These are phyloP conservation scores for Lacerta bilineata DNA, from an alignment of 2,797 vertebrate genomes.

Conservation along the genomic window DNA sequence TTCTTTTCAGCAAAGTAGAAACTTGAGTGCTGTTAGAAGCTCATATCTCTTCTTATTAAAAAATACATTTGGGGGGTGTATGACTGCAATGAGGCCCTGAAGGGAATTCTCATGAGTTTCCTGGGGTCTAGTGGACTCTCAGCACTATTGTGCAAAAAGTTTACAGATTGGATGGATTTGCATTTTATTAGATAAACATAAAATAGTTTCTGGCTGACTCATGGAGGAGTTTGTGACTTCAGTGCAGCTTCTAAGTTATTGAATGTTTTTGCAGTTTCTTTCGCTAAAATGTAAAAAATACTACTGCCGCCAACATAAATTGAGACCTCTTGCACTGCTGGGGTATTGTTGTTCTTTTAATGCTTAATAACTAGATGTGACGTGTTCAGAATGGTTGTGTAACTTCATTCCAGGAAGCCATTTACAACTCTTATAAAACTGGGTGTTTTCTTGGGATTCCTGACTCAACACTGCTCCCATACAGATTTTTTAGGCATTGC, in stretches of 20 bases:
- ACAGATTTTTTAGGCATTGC: constrained; percentile 18
- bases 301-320: background rate
- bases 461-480: constrained; percentile 1
- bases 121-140: background rate
- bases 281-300: background rate
- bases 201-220: constrained; percentile 31
- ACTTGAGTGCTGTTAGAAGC: background rate
- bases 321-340: background rate
- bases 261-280: constrained; percentile 11
- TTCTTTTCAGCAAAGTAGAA: background rate
- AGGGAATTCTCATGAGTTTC: background rate
- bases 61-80: background rate
- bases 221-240: constrained; percentile 10
- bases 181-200: constrained; percentile 12
- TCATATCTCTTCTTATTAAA: background rate
- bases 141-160: background rate
- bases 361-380: background rate
- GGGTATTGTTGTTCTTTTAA: constrained; percentile 1
- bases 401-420: constrained; percentile 21
- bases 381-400: constrained; percentile 9
- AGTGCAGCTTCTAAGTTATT: background rate
- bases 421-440: constrained; percentile 34
- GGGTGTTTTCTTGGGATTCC: constrained; percentile 17
- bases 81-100: background rate
- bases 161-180: background rate